Base-by-base conservation (phyloP, 2,797 vertebrate genomes). In the Emydoidea blandingii region DNA sequence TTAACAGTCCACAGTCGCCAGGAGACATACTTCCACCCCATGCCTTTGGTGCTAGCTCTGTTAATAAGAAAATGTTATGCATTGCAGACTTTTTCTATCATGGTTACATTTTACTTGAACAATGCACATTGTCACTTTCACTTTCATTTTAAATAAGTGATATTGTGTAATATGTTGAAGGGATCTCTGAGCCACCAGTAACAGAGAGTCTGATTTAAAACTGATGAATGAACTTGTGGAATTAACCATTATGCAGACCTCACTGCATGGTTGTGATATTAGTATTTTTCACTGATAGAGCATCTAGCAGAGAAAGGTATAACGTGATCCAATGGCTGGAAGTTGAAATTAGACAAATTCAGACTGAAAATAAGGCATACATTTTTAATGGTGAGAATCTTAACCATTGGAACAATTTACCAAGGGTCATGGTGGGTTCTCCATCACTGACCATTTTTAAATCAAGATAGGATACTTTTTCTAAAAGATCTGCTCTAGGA, bases 1-100 rank as follows among this genome's bases (percentile, higher is more conserved):
- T 89, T 88, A 89, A 50, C 83, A 81, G 68, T 81, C 62, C 19
- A 23, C 79, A 81, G 83, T 89, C 86, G 91, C 91, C 68, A 78
- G 79, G 91, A 93, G 82, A 89, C 87, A 53, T 59, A 80, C 23
- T 86, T 86, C 62, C 68, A 49, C 12, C 12, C 65, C 50, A 53
- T 76, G 79, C 85, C 65, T 85, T 86, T 82, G 65, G 53, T 27
- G 79, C 29, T 82, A 81, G 56, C 65, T 82, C 37, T 29, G 31
- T 68, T 81, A 79, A 82, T 89, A 86, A 82, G 57, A 50, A 83
- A 74, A 88, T 53, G 59, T 59, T 85, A 47, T 47, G 44, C 44
- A 47, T 47, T 47, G 44, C 44, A 47, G 44, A 49, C n/a, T 23
- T 83, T 76, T 87, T 83, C 81, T 29, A n/a, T 62, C 49, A 41